Evolutionary conservation across 1,140 invertebrate species (phyloP).

Genomic region (Aphelinus certus): DNA sequence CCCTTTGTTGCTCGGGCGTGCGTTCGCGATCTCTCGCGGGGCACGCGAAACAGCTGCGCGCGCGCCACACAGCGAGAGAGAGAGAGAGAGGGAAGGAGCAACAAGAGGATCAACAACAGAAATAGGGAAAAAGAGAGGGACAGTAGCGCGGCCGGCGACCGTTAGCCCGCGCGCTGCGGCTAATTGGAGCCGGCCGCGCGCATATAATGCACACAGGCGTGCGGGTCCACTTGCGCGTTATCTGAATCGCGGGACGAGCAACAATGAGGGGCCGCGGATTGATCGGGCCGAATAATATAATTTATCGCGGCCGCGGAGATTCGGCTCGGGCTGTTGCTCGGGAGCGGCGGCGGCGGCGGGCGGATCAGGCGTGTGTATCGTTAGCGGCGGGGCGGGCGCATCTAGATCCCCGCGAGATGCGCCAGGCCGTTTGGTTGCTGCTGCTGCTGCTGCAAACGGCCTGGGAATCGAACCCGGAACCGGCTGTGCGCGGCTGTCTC

Average conservation of each 20-base stretch:
- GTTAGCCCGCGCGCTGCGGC: too few relatives aligned
- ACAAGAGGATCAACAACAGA: too few relatives aligned
- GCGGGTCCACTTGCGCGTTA: neutral
- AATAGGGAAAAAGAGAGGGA: too few relatives aligned
- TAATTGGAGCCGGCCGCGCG: too few relatives aligned
- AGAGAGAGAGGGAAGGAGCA: too few relatives aligned
- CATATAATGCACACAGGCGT: too few relatives aligned
- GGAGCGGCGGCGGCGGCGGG: constrained; percentile 45
- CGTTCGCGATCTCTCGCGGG: too few relatives aligned
- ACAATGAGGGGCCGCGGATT: constrained; percentile 46
- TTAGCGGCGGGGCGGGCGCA: constrained; percentile 42
- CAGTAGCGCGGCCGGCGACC: too few relatives aligned
- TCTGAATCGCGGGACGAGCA: constrained; percentile 22
- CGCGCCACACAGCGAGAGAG: too few relatives aligned
- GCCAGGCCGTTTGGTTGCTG: constrained; percentile 39
- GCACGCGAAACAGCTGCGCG: too few relatives aligned
- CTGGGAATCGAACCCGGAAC: constrained; percentile 62
- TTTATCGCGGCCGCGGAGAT: constrained; percentile 50
- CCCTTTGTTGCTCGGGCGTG: too few relatives aligned
- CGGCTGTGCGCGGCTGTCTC: neutral
- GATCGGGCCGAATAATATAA: constrained; percentile 54
- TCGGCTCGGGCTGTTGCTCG: constrained; percentile 23
- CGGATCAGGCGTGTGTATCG: constrained; percentile 36
- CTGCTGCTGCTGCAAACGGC: constrained; percentile 44
- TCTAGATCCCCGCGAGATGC: constrained; percentile 54